Conservation (phyloP, 37 sponge, comb jelly and placozoan species). For the Aphrocallistes beatrix region DNA sequence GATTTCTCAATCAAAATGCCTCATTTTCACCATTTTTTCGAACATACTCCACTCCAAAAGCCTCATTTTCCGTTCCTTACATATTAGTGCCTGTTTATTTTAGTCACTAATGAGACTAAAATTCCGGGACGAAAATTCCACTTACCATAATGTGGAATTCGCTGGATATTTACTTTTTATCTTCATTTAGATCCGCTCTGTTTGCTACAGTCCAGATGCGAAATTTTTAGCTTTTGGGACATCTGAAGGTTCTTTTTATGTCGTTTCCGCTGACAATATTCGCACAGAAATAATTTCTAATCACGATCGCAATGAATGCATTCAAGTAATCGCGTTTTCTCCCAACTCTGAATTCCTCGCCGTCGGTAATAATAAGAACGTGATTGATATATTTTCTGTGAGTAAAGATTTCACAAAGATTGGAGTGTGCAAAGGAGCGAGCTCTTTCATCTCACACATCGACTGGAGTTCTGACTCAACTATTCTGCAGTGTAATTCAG, state of each 20-base stretch:
- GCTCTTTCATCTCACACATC: slow-evolving; percentile 91
- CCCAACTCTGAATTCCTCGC: slow-evolving; percentile 80
- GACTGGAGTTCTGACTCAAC: slow-evolving; percentile 83
- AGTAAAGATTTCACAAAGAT: slow-evolving; percentile 45
- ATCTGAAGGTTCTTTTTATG: background rate
- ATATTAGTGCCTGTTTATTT: too few species aligned
- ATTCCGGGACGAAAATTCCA: too few species aligned
- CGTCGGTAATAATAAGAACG: slow-evolving; percentile 90
- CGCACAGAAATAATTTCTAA: slow-evolving; percentile 31
- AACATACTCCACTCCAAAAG: too few species aligned
- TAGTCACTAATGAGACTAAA: too few species aligned
- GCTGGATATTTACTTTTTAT: background rate
- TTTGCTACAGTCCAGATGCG: background rate
- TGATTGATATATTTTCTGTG: slow-evolving; percentile 77
- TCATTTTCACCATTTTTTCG: too few species aligned
- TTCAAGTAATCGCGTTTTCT: slow-evolving; percentile 92
- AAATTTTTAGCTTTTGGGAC: background rate
- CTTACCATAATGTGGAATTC: background rate
- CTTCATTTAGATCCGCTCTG: background rate
- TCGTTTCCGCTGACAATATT: background rate
- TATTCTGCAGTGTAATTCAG: slow-evolving; percentile 81
- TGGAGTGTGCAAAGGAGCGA: slow-evolving; percentile 58
- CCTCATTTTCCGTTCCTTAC: too few species aligned
- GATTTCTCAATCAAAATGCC: too few species aligned
- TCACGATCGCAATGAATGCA: slow-evolving; percentile 72